Evolutionary conservation across 2,888 invertebrate species (phyloP), one percentile per base, ranked within the genome.

Genomic region (Drosophila seclusa): DNA sequence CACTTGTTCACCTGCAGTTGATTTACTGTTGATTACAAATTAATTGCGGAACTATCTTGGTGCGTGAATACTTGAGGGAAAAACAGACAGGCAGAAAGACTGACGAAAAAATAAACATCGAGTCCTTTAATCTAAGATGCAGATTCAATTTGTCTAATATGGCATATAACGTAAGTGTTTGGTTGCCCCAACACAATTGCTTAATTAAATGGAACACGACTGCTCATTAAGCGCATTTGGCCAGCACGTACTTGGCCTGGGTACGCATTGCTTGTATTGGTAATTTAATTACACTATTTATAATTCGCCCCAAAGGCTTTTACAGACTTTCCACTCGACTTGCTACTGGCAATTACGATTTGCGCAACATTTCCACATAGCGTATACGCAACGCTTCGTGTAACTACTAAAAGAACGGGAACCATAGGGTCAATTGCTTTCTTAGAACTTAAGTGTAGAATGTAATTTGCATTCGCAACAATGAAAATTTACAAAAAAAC

Each of bases 21-120:
- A 89, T 89, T 89, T 87, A 89, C 85, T 82, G 76, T 75, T 90
- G 83, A 85, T 90, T 82, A 76, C 88, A 89, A 77, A 77, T 80
- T 79, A 87, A 83, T 82, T 81, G 64, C 66, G 63, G 57, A 73
- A 53, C 70, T 68, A 59, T 52, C 36, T 74, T 48, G 31, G 29
- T 16, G 34, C 31, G 40, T 54, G 58, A 52, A 65, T 73, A 59
- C 57, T 68, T 78, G 34, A 59, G 18, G 18, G 18, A 27, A 10
- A 18, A n/a, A 13, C 38, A 38, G n/a, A n/a, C 36, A n/a, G 27
- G 7, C 21, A 27, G 36, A n/a, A 4, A 34, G 34, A 31, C 54
- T 45, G 54, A 49, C 24, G 10, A 16, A 63, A 61, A 70, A 48
- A 76, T 78, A 76, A 80, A 60, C 71, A 80, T 24, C n/a, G 34